Conservation (phyloP, 1,140 invertebrate genomes). For the Ganaspis sp. region DNA sequence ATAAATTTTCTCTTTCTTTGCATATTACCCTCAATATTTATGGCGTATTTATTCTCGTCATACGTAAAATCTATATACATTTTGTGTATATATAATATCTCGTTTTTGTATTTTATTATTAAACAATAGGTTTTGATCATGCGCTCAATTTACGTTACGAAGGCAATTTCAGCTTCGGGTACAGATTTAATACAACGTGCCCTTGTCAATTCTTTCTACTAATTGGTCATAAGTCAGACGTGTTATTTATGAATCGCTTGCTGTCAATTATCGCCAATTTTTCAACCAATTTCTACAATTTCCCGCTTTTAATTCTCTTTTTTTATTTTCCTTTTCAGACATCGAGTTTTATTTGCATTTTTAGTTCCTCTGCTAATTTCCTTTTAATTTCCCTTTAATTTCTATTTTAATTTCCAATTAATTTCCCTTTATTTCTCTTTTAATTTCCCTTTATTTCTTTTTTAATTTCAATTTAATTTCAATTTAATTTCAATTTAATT, state of each 20-base stretch:
- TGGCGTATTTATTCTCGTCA: conserved; percentile 56
- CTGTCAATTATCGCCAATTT: background rate
- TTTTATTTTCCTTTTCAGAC: too few species aligned
- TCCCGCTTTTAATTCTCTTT: background rate
- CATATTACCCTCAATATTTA: conserved; percentile 56
- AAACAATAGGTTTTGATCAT: conserved; percentile 72
- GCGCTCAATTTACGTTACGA: conserved; percentile 73
- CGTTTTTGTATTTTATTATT: conserved; percentile 53
- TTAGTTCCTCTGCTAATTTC: too few species aligned
- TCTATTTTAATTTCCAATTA: too few species aligned
- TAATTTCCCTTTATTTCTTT: too few species aligned
- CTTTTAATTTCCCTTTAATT: too few species aligned
- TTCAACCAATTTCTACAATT: background rate
- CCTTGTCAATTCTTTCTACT: background rate
- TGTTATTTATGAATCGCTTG: background rate
- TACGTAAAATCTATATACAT: conserved; percentile 57
- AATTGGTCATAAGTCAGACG: background rate
- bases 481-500: too few species aligned
- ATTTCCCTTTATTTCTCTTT: too few species aligned
- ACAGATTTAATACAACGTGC: conserved; percentile 14
- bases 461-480: too few species aligned
- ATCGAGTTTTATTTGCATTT: too few species aligned
- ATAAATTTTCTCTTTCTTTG: conserved; percentile 45
- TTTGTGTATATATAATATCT: conserved; percentile 57
- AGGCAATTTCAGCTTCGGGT: conserved; percentile 66